Evolutionary conservation across 2,888 invertebrate genomes (phyloP).

Genomic region (Melanotus villosus): DNA sequence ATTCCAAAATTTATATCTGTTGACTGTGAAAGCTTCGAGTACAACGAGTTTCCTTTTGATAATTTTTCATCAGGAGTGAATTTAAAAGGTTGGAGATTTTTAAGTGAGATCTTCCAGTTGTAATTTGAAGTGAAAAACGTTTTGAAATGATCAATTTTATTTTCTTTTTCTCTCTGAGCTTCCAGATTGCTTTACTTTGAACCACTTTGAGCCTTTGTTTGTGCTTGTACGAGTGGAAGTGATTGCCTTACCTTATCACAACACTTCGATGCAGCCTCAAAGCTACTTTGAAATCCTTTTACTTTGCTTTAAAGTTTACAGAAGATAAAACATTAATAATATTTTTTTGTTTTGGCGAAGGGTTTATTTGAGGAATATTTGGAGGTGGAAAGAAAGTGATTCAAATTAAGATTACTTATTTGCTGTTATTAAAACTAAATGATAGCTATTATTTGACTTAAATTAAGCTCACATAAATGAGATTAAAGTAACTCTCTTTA

Average conservation of each 20-base stretch:
- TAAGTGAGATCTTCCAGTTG: no score
- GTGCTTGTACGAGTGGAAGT: constrained; percentile 17
- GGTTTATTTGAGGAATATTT: no score
- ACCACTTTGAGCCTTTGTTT: constrained; percentile 7
- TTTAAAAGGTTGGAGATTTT: no score
- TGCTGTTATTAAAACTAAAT: no score
- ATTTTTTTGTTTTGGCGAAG: background rate
- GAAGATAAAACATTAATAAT: background rate
- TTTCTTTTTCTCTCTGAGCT: background rate
- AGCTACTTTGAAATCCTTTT: background rate
- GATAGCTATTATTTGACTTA: no score
- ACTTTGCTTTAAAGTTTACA: background rate
- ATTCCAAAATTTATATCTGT: constrained; percentile 7
- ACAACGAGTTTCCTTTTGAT: no score
- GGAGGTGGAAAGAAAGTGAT: no score
- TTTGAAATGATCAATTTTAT: constrained; percentile 6
- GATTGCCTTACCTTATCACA: constrained; percentile 20
- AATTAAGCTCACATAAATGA: no score
- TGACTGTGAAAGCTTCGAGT: no score
- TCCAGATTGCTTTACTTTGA: constrained; percentile 2
- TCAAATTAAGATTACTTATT: no score
- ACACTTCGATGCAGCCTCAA: background rate
- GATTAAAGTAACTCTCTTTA: no score
- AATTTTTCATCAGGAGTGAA: background rate
- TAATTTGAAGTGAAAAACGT: background rate